Percentiles rank a stretch among this genome's conserved stretches.
phyloP scores from a whole-genome alignment of 2,797 vertebrate genomes.

The Falco berigora region DNA sequence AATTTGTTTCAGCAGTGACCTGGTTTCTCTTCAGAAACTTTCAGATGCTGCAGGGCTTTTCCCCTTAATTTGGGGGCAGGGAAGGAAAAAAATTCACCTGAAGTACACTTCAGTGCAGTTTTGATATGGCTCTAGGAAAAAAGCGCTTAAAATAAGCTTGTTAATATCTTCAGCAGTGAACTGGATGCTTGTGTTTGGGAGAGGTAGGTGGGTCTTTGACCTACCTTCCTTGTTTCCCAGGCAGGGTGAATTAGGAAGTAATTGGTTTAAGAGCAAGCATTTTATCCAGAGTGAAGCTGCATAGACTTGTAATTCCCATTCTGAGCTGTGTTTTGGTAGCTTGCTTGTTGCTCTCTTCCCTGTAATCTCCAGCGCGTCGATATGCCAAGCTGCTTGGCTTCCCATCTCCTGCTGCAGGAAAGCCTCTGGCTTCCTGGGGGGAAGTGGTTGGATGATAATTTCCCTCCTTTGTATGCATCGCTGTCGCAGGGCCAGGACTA shows the following conservation, averaged over 20 bases:
- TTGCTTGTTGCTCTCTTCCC: not conserved
- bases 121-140: not conserved
- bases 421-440: not conserved
- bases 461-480: not conserved
- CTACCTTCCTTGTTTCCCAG: not conserved
- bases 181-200: not conserved
- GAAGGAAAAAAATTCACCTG: not conserved
- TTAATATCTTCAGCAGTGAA: not conserved
- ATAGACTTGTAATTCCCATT: not conserved
- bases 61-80: not conserved
- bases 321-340: not conserved
- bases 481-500: not conserved
- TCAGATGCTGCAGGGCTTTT: not conserved
- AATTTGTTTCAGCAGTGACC: not conserved
- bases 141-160: not conserved
- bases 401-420: not conserved
- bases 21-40: not conserved
- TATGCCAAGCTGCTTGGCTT: not conserved
- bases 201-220: not conserved
- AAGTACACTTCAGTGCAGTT: not conserved
- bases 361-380: rapidly evolving
- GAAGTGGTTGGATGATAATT: not conserved
- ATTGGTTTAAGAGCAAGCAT: not conserved
- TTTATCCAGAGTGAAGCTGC: not conserved
- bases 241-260: not conserved